Evolutionary conservation across 2,797 vertebrate species (phyloP), one percentile per base, ranked within the genome.

Genomic region (Malurus splendens): DNA sequence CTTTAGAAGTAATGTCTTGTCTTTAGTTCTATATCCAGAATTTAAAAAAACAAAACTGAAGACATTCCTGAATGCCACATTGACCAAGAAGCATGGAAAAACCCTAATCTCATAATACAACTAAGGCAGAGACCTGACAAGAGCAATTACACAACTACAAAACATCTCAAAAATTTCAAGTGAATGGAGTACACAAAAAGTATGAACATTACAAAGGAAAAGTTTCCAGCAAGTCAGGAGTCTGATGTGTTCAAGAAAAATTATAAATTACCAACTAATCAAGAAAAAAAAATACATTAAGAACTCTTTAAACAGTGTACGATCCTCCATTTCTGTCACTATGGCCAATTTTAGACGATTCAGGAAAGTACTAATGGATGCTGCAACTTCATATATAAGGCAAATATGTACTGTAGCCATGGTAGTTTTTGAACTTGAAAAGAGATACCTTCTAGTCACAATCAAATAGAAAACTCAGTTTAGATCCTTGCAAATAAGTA

Each of bases 61-160:
- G 67, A 61, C 30, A 71, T 32, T 47, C 17, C 42, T 65, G 22
- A 72, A 77, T n/a, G 23, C 60, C 52, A 59, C 38, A 52, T 0
- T 62, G 32, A 54, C 9, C 7, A 60, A 76, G 33, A 66, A 67
- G 23, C 36, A 60, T 22, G 13, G 33, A 67, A 88, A 79, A 51
- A 12, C 0, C 0, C 12, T 51, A 12, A 86, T 45, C 25, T 47
- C 12, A 33, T 60, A 54, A 66, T 19, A 66, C 9, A 66, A 6
- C 6, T 33, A 61, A 59, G 24, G 18, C 33, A 89, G 52, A 78
- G 20, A 70, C 10, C 67, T 6, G 11, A 39, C 64, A 87, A 64
- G 52, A 66, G 28, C 76, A 85, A 61, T 54, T 56, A 57, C 20
- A 60, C 2, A 28, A 32, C 12, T n/a, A 75, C 41, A 79, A 38